Conservation (phyloP, 2,113 vertebrate species). For the Centrocercus urophasianus region DNA sequence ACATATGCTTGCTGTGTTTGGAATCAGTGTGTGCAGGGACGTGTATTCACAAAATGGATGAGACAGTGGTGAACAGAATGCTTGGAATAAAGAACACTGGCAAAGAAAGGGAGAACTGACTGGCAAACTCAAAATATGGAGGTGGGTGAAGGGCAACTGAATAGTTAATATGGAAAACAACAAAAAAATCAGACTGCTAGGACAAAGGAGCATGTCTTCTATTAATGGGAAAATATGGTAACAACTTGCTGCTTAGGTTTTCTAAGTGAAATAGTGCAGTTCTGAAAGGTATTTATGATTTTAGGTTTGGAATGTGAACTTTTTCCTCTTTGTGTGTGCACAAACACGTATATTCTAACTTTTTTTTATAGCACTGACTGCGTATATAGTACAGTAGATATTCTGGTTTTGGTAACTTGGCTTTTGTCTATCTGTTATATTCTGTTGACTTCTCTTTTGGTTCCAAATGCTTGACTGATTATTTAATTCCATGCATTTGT, state of each 20-base stretch:
- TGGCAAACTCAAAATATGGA: not conserved
- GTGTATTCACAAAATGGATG: constrained; percentile 27
- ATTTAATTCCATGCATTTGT: constrained; percentile 51
- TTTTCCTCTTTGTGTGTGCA: not conserved
- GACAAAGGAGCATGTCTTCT: not conserved
- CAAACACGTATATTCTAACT: not conserved
- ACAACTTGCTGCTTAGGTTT: not conserved
- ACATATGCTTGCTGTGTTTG: not conserved
- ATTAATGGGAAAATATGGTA: not conserved
- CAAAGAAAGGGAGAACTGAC: not conserved
- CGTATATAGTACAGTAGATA: constrained; percentile 4
- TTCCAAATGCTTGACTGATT: constrained; percentile 52
- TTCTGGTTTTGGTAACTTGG: constrained; percentile 24
- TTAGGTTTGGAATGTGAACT: not conserved
- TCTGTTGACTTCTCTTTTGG: constrained; percentile 49
- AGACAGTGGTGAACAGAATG: not conserved
- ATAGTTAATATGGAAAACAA: not conserved
- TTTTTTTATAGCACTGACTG: constrained; percentile 1
- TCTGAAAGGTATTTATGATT: not conserved
- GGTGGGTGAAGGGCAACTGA: not conserved
- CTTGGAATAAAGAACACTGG: not conserved
- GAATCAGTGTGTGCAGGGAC: not conserved
- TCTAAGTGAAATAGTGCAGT: not conserved
- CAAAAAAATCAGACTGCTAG: not conserved
- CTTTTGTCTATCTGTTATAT: constrained; percentile 38